Conservation (phyloP, 1,140 invertebrate genomes). For the Drosophila lowei region DNA sequence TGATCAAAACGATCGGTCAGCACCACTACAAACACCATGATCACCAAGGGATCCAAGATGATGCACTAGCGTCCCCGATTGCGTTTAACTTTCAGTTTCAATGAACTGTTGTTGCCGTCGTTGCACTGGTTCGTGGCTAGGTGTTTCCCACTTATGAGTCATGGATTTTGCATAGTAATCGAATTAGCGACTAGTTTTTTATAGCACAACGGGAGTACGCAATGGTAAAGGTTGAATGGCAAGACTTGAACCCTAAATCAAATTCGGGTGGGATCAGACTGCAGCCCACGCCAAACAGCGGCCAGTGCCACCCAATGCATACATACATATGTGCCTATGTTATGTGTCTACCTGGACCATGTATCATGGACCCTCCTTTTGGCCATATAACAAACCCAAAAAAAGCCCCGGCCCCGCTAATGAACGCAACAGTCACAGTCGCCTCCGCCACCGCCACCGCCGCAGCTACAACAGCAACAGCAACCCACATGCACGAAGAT, state of each 20-base stretch:
- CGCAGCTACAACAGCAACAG: conserved; percentile 26
- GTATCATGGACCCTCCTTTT: conserved; percentile 66
- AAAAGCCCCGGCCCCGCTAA: conserved; percentile 71
- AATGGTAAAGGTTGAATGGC: conserved; percentile 26
- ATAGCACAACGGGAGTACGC: conserved; percentile 9
- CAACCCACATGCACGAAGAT: conserved; percentile 80
- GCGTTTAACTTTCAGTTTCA: conserved; percentile 70
- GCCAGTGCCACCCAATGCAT: conserved; percentile 58
- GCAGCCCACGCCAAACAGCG: conserved; percentile 46
- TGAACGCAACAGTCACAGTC: conserved; percentile 74
- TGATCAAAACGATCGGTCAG: conserved; percentile 50
- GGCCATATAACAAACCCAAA: conserved; percentile 63
- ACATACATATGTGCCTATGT: conserved; percentile 35
- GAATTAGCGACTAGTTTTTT: conserved; percentile 29
- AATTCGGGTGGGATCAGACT: conserved; percentile 11
- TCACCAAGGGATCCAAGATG: conserved; percentile 23
- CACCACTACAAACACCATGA: conserved; percentile 22
- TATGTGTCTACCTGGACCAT: conserved; percentile 65
- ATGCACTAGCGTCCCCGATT: conserved; percentile 56
- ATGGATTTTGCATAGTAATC: conserved; percentile 58
- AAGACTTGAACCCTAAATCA: conserved; percentile 36
- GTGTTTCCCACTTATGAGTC: conserved; percentile 72
- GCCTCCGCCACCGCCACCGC: conserved; percentile 47
- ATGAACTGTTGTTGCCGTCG: conserved; percentile 44
- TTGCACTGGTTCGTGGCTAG: conserved; percentile 4